A percentile compares a stretch with the other conserved stretches of the same genome.
Evolutionary conservation across 35 echinoderm and acorn worm species (phyloP).

Genomic region (Ophiothrix spiculata): DNA sequence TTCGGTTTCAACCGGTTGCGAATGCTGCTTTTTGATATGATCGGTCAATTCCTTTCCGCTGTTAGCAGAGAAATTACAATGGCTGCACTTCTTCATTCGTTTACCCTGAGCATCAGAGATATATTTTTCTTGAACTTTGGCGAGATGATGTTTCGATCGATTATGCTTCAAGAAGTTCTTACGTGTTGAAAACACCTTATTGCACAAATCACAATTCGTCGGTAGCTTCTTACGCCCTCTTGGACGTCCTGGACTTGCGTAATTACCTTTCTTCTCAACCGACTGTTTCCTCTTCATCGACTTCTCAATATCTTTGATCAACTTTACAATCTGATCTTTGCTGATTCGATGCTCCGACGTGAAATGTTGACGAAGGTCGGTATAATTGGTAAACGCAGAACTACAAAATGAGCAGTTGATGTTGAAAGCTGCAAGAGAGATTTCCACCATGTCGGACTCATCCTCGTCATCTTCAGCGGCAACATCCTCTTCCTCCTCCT

Average conservation of each 20-base stretch:
- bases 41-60: conserved; percentile 21
- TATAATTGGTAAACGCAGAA: background rate
- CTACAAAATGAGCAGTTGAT: background rate
- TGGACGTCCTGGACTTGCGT: background rate
- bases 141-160: background rate
- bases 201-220: background rate
- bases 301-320: background rate
- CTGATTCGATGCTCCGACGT: background rate
- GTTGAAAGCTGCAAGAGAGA: background rate
- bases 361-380: background rate
- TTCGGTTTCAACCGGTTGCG: conserved; percentile 2
- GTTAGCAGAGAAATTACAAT: conserved; percentile 3
- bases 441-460: background rate
- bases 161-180: background rate
- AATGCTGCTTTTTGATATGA: conserved; percentile 7
- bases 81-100: background rate
- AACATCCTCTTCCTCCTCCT: background rate
- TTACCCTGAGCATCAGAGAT: background rate
- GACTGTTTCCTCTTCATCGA: background rate
- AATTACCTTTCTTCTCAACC: background rate
- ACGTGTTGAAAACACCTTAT: background rate
- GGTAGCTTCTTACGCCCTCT: background rate
- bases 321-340: background rate
- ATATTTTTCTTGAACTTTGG: background rate
- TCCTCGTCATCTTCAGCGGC: background rate